A percentile compares a stretch with the other conserved stretches of the same genome.
phyloP scores from a whole-genome alignment of 2,888 invertebrate genomes.

The Noctua janthina region DNA sequence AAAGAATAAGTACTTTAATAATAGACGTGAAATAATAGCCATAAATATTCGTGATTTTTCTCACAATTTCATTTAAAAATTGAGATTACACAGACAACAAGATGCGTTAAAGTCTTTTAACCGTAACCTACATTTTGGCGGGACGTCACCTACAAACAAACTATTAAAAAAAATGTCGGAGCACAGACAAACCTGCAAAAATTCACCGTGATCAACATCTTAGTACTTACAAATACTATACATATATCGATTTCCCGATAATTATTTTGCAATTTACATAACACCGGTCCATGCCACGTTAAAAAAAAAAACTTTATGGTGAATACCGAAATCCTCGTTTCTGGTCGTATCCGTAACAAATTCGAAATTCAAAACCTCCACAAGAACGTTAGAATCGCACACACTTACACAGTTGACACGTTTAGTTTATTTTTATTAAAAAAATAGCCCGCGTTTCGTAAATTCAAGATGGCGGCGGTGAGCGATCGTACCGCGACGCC shows the following conservation, averaged over 20 bases:
- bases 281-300: constrained; percentile 74
- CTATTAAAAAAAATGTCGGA: constrained; percentile 70
- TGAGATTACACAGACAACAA: constrained; percentile 41
- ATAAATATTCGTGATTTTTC: not conserved
- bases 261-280: constrained; percentile 87
- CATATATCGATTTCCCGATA: constrained; percentile 75
- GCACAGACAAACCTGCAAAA: constrained; percentile 71
- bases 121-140: constrained; percentile 69
- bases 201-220: constrained; percentile 55
- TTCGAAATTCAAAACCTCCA: constrained; percentile 65
- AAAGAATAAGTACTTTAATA: not conserved
- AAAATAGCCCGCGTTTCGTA: constrained; percentile 80
- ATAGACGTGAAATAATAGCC: not conserved
- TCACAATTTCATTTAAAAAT: constrained; percentile 5
- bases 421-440: constrained; percentile 82
- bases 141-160: constrained; percentile 65
- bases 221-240: constrained; percentile 59
- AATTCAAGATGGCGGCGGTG: constrained; percentile 82
- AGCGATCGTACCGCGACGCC: constrained; percentile 86
- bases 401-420: constrained; percentile 83
- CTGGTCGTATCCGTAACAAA: constrained; percentile 55
- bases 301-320: constrained; percentile 75
- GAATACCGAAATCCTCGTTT: constrained; percentile 80
- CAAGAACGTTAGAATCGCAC: constrained; percentile 70
- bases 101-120: constrained; percentile 50